phyloP scores from a whole-genome alignment of 1,140 invertebrate genomes.

The Hesperophylax magnus region DNA sequence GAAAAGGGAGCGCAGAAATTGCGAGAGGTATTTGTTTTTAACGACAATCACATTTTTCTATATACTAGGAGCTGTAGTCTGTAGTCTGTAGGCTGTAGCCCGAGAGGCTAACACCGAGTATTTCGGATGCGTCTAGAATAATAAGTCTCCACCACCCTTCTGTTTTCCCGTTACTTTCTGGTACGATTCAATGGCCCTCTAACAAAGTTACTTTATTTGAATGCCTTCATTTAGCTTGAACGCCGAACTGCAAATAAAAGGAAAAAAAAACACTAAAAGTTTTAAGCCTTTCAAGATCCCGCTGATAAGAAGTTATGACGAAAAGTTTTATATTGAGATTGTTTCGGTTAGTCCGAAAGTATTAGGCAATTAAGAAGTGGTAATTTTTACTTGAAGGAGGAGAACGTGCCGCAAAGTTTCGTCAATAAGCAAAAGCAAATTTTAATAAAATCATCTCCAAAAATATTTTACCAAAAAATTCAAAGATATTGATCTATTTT shows the following conservation, averaged over 20 bases:
- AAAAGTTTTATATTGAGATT: slow-evolving; percentile 40
- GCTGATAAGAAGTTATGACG: slow-evolving; percentile 45
- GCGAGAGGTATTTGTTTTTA: slow-evolving; percentile 39
- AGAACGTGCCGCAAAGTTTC: slow-evolving; percentile 5
- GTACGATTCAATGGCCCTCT: slow-evolving; percentile 50
- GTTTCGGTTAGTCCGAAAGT: slow-evolving; percentile 30
- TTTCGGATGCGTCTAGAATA: slow-evolving; percentile 41
- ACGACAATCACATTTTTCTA: slow-evolving; percentile 44
- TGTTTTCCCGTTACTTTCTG: slow-evolving; percentile 35
- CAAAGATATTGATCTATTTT: too few relatives aligned
- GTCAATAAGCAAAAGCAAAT: neutral
- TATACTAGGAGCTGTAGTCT: slow-evolving; percentile 33
- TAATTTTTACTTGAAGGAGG: slow-evolving; percentile 7
- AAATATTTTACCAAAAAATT: too few relatives aligned
- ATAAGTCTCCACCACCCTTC: slow-evolving; percentile 38
- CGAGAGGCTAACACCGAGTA: slow-evolving; percentile 48
- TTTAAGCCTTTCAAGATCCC: slow-evolving; percentile 38
- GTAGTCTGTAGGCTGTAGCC: neutral
- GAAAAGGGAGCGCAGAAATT: slow-evolving; percentile 22
- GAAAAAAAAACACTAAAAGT: slow-evolving; percentile 39
- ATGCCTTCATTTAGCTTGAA: slow-evolving; percentile 52
- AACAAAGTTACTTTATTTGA: slow-evolving; percentile 55
- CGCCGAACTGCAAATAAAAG: slow-evolving; percentile 42
- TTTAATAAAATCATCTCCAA: too few relatives aligned
- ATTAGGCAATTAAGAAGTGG: slow-evolving; percentile 33